A percentile compares a stretch with the other conserved stretches of the same genome.
These are phyloP conservation scores for Podarcis cretensis DNA, from an alignment of 2,113 vertebrate species.

Conservation along the genomic window DNA sequence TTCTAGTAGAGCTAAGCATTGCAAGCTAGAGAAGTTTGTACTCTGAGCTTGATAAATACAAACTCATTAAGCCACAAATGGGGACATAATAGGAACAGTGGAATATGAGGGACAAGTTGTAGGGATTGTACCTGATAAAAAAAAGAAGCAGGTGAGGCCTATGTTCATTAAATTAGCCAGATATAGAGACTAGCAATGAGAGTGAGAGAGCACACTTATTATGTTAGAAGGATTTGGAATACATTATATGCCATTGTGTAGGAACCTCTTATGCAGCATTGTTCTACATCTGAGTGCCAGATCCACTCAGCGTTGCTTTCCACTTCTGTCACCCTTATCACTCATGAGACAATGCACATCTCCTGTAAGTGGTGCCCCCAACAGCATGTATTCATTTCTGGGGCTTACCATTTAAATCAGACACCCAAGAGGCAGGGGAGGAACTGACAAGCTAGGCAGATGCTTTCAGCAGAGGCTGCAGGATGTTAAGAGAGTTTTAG, in stretches of 20 bases:
- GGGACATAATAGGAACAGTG: neutral
- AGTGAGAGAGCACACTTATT: neutral
- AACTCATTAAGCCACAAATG: neutral
- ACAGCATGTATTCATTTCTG: conserved; percentile 43
- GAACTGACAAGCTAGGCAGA: conserved; percentile 65
- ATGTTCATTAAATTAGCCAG: conserved; percentile 31
- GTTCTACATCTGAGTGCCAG: conserved; percentile 60
- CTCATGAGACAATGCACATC: conserved; percentile 54
- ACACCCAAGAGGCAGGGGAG: conserved; percentile 53
- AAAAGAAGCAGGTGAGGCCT: neutral
- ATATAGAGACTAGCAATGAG: conserved; percentile 50
- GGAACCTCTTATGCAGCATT: conserved; percentile 49
- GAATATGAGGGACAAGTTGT: neutral
- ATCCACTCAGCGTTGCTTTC: conserved; percentile 64
- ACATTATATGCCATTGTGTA: conserved; percentile 62
- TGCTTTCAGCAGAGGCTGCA: conserved; percentile 54
- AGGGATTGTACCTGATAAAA: neutral
- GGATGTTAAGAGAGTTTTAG: conserved; percentile 62
- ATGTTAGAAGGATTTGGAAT: conserved; percentile 63
- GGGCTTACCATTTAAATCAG: conserved; percentile 52
- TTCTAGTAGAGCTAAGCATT: neutral
- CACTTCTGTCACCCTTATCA: conserved; percentile 60
- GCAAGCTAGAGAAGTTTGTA: neutral
- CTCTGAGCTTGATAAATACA: neutral
- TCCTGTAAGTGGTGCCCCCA: conserved; percentile 48